A percentile compares a stretch with the other conserved stretches of the same genome.
Evolutionary conservation across 92 coral and sea anemone species (phyloP).

Genomic region (Porites rus): DNA sequence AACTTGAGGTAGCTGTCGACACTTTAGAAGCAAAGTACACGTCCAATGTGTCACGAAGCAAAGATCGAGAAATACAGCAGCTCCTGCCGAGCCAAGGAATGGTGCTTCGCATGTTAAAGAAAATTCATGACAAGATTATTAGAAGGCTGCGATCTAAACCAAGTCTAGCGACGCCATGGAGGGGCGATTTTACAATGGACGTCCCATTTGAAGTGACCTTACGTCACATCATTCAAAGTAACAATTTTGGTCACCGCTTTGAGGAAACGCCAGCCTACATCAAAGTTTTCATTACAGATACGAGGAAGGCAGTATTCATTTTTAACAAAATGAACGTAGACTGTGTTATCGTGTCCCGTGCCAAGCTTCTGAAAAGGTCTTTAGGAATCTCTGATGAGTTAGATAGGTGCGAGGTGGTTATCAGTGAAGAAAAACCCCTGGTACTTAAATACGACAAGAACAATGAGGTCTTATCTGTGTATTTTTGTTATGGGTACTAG

Average conservation of each 20-base stretch:
- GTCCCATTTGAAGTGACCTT: slow-evolving; percentile 9
- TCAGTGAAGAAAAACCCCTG: no score
- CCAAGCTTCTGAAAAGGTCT: no score
- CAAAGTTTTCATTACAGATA: no score
- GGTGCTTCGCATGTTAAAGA: slow-evolving; percentile 54
- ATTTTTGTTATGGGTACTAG: no score
- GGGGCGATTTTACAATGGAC: slow-evolving; percentile 59
- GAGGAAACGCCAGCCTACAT: no score
- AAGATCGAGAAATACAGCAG: slow-evolving; percentile 46
- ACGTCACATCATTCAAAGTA: slow-evolving; percentile 35
- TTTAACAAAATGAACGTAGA: no score
- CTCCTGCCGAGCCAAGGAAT: slow-evolving; percentile 54
- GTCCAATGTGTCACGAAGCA: slow-evolving; percentile 28
- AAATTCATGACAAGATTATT: slow-evolving; percentile 58
- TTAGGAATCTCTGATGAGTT: no score
- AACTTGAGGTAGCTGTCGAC: slow-evolving; percentile 42
- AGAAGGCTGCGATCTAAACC: slow-evolving; percentile 57
- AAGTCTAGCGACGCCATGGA: slow-evolving; percentile 59
- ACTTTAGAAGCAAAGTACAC: slow-evolving; percentile 62
- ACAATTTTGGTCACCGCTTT: not conserved
- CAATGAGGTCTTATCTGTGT: no score
- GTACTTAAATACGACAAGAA: no score
- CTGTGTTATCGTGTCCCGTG: no score
- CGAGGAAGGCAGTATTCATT: no score
- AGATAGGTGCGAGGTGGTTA: no score